phyloP scores from a whole-genome alignment of 2,888 invertebrate species.

The Plebejus anna region DNA sequence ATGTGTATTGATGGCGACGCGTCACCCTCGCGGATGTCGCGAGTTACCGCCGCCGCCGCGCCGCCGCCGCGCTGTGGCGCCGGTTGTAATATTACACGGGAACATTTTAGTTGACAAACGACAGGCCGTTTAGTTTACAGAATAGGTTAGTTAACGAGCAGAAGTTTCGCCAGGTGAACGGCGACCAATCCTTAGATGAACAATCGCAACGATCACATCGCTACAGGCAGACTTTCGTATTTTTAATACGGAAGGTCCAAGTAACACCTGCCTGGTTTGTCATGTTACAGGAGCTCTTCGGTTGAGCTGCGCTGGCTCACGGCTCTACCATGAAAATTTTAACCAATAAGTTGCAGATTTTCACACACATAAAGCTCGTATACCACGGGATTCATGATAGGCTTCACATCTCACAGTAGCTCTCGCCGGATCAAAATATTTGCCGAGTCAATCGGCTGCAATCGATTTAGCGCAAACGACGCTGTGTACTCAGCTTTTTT shows the following conservation, averaged over 20 bases:
- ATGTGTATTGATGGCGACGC: conserved; percentile 1
- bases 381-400: not conserved
- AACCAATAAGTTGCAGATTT: not conserved
- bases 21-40: not conserved
- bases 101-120: not conserved
- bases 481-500: conserved; percentile 25
- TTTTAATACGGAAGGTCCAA: too few relatives aligned
- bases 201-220: too few relatives aligned
- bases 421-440: conserved; percentile 6
- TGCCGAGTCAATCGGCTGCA: conserved; percentile 13
- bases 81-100: not conserved
- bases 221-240: too few relatives aligned
- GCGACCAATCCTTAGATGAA: too few relatives aligned
- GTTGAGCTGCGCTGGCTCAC: not conserved
- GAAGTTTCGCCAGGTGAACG: too few relatives aligned
- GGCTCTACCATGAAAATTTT: not conserved
- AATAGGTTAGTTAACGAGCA: too few relatives aligned
- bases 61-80: not conserved
- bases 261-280: too few relatives aligned
- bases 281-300: too few relatives aligned
- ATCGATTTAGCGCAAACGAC: conserved; percentile 23
- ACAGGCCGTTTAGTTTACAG: not conserved
- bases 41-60: not conserved
- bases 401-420: not conserved
- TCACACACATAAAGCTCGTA: not conserved